These are phyloP conservation scores for Odontamblyopus rebecca DNA, from an alignment of 2,797 vertebrate genomes.

Conservation along the genomic window DNA sequence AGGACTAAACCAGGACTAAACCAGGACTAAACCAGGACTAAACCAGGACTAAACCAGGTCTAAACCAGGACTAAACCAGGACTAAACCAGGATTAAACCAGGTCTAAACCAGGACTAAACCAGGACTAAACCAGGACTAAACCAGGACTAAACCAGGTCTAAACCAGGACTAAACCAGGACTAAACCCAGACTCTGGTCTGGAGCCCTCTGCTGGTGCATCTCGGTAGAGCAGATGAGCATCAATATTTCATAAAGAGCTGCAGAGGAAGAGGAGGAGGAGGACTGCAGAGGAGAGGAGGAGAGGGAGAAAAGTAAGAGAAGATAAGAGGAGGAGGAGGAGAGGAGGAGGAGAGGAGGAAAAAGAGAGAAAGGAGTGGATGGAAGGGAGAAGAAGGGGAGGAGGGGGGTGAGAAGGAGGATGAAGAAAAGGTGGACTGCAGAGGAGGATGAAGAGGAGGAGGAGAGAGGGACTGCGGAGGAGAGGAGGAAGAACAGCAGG, in stretches of 20 bases:
- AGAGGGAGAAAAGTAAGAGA: background rate
- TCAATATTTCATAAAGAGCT: too few species aligned
- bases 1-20: too few species aligned
- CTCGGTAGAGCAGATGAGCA: too few species aligned
- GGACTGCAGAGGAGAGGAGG: background rate
- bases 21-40: too few species aligned
- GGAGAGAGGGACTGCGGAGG: background rate
- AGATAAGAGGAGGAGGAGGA: background rate
- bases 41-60: too few species aligned
- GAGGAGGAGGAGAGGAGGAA: background rate
- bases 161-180: background rate
- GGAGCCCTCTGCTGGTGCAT: too few species aligned
- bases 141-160: background rate
- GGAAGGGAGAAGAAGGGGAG: background rate
- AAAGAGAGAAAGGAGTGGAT: background rate
- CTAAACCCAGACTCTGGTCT: too few species aligned
- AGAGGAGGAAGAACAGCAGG: background rate
- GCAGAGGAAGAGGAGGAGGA: background rate
- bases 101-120: background rate
- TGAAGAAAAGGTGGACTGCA: background rate
- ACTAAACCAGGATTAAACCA: too few species aligned
- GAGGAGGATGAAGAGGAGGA: background rate
- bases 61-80: background rate
- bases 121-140: too few species aligned
- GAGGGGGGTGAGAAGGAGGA: background rate